Conservation (phyloP, 1,140 invertebrate species). For the Cyphomyrmex costatus region DNA sequence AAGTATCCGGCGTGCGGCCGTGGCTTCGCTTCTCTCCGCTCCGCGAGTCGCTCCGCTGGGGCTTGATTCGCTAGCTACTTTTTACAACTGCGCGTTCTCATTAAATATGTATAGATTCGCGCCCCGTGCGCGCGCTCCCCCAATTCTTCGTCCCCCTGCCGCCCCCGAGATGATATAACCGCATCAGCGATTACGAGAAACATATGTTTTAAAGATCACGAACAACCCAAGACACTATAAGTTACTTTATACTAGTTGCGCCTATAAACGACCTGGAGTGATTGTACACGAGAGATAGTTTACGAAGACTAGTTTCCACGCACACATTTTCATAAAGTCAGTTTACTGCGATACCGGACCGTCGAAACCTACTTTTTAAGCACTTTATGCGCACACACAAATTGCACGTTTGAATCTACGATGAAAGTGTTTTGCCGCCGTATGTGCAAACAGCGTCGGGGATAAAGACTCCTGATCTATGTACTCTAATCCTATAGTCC, state of each 20-base stretch:
- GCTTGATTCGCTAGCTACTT: constrained; percentile 77
- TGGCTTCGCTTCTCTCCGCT: background rate
- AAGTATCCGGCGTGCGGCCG: constrained; percentile 74
- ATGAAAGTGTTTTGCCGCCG: background rate
- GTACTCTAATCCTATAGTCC: constrained; percentile 46
- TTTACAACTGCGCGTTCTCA: constrained; percentile 81
- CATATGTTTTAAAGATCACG: constrained; percentile 77
- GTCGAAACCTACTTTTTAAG: background rate
- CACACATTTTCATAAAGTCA: background rate
- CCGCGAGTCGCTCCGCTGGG: constrained; percentile 63
- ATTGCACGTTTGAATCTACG: constrained; percentile 11
- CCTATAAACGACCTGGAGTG: background rate
- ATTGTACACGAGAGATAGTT: background rate
- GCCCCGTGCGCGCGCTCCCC: constrained; percentile 72
- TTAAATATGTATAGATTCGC: constrained; percentile 85
- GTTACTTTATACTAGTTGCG: constrained; percentile 39
- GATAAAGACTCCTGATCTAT: constrained; percentile 50
- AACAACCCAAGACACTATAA: constrained; percentile 68
- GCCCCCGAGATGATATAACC: constrained; percentile 72
- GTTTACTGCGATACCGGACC: background rate
- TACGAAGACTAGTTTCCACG: background rate
- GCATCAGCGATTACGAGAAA: constrained; percentile 74
- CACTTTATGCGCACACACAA: background rate
- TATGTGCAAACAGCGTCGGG: background rate
- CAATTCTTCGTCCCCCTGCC: constrained; percentile 47